Base-by-base conservation (phyloP, 2,888 invertebrate genomes). In the Cloeon dipterum region DNA sequence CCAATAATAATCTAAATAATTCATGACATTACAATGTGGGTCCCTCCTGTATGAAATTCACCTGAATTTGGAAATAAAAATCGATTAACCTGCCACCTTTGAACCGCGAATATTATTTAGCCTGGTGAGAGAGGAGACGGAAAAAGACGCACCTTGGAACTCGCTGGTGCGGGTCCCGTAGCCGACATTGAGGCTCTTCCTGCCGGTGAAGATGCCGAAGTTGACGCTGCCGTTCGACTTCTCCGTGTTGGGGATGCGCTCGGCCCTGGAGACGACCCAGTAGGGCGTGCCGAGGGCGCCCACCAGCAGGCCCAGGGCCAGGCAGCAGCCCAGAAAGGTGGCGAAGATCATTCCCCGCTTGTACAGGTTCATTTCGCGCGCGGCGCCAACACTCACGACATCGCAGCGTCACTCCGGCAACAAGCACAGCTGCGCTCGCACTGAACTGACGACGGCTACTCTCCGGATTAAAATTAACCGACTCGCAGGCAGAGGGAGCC, bases 121-220 rank as follows among this genome's bases (percentile, higher is more conserved):
- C n/a, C n/a, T n/a, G n/a, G n/a, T n/a, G n/a, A n/a, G n/a, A n/a
- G n/a, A n/a, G n/a, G n/a, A n/a, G n/a, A n/a, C n/a, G n/a, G n/a
- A n/a, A n/a, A n/a, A n/a, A n/a, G n/a, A n/a, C n/a, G n/a, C n/a
- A n/a, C n/a, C n/a, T n/a, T n/a, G n/a, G n/a, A n/a, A n/a, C n/a
- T n/a, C n/a, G n/a, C n/a, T n/a, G n/a, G 64, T 65, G 49, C 88
- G 69, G 64, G 71, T 70, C 4, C 88, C 89, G 49, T 82, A 77
- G 3, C 77, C 81, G 40, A 70, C 70, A 53, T 86, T 77, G 23
- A 91, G 56, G 46, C 74, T 71, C 53, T 85, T 83, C 43, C 70
- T 72, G 1, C 91, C 91, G 48, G 76, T 73, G 50, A 91, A 83
- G 7, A 93, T 64, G 0, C 91, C 91, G 51, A 88, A 82, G 51